These are phyloP conservation scores for Hermaeophaga mercurialis DNA, from an alignment of 2,888 invertebrate genomes.

Conservation along the genomic window DNA sequence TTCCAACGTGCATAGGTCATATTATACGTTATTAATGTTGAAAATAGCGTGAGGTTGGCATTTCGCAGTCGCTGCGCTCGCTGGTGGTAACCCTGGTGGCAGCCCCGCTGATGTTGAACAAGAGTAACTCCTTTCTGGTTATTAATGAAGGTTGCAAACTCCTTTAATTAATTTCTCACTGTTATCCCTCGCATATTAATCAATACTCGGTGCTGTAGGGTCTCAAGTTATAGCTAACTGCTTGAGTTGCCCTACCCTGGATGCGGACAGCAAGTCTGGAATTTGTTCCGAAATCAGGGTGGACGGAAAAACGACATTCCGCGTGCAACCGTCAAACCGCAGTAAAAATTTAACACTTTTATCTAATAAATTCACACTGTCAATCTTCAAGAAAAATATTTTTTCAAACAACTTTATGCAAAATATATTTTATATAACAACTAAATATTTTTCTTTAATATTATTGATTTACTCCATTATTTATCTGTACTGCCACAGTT, in stretches of 20 bases:
- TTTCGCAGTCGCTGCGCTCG: conserved; percentile 33
- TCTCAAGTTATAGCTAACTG: conserved; percentile 38
- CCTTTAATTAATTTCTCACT: conserved; percentile 59
- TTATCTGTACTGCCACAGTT: too few relatives aligned
- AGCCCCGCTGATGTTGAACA: conserved; percentile 45
- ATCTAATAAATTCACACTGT: too few relatives aligned
- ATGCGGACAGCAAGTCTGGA: conserved; percentile 12
- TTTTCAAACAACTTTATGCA: too few relatives aligned
- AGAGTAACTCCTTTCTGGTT: conserved; percentile 54
- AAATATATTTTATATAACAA: too few relatives aligned
- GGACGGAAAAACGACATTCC: too few relatives aligned
- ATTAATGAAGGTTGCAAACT: conserved; percentile 59
- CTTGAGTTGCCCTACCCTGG: conserved; percentile 27
- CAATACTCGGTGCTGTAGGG: conserved; percentile 50
- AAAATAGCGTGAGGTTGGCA: conserved; percentile 35
- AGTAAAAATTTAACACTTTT: too few relatives aligned
- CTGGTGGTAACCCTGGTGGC: conserved; percentile 31
- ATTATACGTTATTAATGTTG: conserved; percentile 38
- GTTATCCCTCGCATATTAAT: conserved; percentile 59
- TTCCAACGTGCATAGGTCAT: conserved; percentile 30
- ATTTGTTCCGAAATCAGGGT: conserved; percentile 3
- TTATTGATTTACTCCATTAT: too few relatives aligned
- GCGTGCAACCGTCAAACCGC: too few relatives aligned
- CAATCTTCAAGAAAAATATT: too few relatives aligned
- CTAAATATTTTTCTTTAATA: too few relatives aligned